Percentiles rank a stretch among this genome's conserved stretches.
These are phyloP conservation scores for Orthosia incerta DNA, from an alignment of 2,888 invertebrate genomes.

Conservation along the genomic window DNA sequence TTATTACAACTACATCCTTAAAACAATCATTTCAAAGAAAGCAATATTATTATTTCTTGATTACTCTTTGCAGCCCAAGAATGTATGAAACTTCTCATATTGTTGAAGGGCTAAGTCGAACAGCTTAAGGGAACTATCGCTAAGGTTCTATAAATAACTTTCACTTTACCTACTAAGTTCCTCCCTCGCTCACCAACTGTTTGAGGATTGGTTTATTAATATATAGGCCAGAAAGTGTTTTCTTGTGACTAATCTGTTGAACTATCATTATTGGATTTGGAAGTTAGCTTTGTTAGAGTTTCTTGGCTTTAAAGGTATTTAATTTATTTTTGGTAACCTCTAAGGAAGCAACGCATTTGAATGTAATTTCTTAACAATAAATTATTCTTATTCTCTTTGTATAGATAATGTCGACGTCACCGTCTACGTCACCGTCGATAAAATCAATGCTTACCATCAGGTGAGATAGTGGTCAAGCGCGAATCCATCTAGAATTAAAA, in stretches of 20 bases:
- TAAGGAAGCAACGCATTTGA: too few relatives aligned
- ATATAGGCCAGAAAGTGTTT: constrained; percentile 28
- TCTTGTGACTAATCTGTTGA: constrained; percentile 38
- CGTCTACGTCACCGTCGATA: too few relatives aligned
- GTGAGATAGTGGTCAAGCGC: too few relatives aligned
- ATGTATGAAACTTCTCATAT: constrained; percentile 29
- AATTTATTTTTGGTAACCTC: background rate
- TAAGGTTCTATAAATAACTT: constrained; percentile 27
- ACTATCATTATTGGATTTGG: constrained; percentile 17
- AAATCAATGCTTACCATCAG: too few relatives aligned
- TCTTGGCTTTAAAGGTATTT: background rate
- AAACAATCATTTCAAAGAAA: background rate
- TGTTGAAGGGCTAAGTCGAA: constrained; percentile 15
- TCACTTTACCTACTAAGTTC: constrained; percentile 29
- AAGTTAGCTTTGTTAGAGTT: constrained; percentile 18
- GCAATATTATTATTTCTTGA: background rate
- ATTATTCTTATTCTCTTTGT: too few relatives aligned
- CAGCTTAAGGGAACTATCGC: constrained; percentile 29
- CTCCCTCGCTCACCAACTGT: constrained; percentile 27
- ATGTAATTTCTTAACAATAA: too few relatives aligned
- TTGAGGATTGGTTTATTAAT: constrained; percentile 37
- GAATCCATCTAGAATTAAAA: too few relatives aligned
- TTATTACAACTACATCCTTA: background rate
- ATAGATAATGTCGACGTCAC: too few relatives aligned
- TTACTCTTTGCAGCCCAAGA: background rate